These are phyloP conservation scores for Volucella inanis DNA, from an alignment of 2,888 invertebrate species.

Conservation along the genomic window DNA sequence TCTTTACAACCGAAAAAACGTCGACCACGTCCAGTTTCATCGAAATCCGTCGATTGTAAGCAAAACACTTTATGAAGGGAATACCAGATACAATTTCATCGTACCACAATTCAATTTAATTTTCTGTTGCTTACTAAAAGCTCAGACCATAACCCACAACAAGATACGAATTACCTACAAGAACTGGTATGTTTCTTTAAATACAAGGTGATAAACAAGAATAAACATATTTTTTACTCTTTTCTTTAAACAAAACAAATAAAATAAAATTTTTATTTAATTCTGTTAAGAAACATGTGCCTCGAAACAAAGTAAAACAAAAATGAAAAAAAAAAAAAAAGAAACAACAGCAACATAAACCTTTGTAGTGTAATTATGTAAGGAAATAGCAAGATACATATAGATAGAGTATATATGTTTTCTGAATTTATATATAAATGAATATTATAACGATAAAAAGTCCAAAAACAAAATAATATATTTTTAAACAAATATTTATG, in stretches of 20 bases:
- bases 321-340: constrained; percentile 2
- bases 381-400: constrained; percentile 12
- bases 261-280: constrained; percentile 9
- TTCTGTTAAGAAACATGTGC: constrained; percentile 72
- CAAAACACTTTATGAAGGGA: constrained; percentile 82
- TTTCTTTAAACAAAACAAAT: constrained; percentile 17
- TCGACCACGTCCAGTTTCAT: constrained; percentile 80
- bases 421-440: constrained; percentile 58
- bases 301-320: constrained; percentile 55
- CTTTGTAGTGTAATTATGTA: constrained; percentile 56
- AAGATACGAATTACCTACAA: constrained; percentile 22
- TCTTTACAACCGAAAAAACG: constrained; percentile 82
- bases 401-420: constrained; percentile 63
- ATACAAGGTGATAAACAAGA: constrained; percentile 53
- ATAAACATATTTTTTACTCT: constrained; percentile 30
- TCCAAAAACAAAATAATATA: constrained; percentile 32
- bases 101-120: constrained; percentile 31
- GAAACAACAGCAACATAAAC: constrained; percentile 4
- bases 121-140: constrained; percentile 15
- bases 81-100: constrained; percentile 38
- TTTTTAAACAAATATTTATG: constrained; percentile 14
- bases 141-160: constrained; percentile 13
- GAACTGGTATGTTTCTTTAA: constrained; percentile 48
- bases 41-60: constrained; percentile 80
- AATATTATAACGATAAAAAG: constrained; percentile 38